phyloP scores from a whole-genome alignment of 2,797 vertebrate genomes.

The Centropyge bicolor region DNA sequence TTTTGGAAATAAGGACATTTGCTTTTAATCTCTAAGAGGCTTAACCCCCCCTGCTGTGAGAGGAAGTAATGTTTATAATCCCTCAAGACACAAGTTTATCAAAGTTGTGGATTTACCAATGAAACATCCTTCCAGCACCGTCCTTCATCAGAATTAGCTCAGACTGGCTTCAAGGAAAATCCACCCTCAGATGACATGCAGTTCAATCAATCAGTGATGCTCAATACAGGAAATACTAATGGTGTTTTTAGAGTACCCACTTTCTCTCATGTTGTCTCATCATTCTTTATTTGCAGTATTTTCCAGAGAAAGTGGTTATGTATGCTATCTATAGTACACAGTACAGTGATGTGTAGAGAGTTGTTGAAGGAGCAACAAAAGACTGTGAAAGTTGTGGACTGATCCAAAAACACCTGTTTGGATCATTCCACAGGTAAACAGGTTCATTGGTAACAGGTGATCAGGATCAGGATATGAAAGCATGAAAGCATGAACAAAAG shows the following conservation, averaged over 20 bases:
- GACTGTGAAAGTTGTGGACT: no score
- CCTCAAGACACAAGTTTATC: constrained; percentile 37
- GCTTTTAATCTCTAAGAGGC: constrained; percentile 39
- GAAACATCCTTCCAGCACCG: not conserved
- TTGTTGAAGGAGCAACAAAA: not conserved
- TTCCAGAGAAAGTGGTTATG: not conserved
- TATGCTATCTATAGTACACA: not conserved
- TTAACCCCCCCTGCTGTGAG: constrained; percentile 30
- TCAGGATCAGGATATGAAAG: no score
- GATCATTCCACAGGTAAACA: no score
- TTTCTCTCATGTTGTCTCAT: not conserved
- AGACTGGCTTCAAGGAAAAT: constrained; percentile 7
- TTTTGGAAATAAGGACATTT: constrained; percentile 26
- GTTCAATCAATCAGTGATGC: not conserved
- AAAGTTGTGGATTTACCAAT: constrained; percentile 9
- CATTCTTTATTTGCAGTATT: not conserved
- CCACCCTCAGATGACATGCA: not conserved
- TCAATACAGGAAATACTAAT: not conserved
- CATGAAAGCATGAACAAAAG: no score
- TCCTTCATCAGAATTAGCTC: constrained; percentile 6
- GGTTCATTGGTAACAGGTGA: no score
- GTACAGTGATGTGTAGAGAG: not conserved
- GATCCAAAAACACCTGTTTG: no score
- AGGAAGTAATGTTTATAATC: constrained; percentile 50
- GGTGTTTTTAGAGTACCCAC: not conserved